A percentile compares a stretch with the other conserved stretches of the same genome.
These are phyloP conservation scores for Cariama cristata DNA, from an alignment of 2,113 vertebrate genomes.

Conservation along the genomic window DNA sequence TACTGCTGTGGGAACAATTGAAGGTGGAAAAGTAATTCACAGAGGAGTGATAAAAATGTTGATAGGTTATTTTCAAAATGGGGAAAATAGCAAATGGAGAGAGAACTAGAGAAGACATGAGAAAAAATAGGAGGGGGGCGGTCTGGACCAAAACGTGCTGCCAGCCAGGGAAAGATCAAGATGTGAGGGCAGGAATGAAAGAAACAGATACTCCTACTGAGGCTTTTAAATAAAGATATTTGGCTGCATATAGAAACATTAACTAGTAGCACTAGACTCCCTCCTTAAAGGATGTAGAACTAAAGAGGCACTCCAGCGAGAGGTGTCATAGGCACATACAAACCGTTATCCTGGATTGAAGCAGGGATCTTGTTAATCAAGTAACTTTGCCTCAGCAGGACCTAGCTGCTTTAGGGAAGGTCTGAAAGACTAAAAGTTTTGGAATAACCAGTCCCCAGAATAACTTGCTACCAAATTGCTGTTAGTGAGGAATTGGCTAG, in stretches of 20 bases:
- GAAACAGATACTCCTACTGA: not conserved
- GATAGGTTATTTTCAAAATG: not conserved
- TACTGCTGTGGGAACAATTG: not conserved
- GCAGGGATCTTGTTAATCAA: not conserved
- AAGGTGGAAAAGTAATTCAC: not conserved
- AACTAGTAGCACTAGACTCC: not conserved
- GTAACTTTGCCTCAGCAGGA: not conserved
- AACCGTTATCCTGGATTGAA: not conserved
- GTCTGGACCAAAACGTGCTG: not conserved
- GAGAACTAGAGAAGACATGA: not conserved
- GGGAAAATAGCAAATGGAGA: not conserved
- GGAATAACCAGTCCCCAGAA: not conserved
- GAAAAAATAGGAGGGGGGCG: accelerated
- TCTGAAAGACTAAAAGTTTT: not conserved
- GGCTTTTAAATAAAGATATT: not conserved
- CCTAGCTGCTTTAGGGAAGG: not conserved
- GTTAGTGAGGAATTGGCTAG: not conserved
- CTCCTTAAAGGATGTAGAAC: not conserved
- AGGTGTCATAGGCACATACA: not conserved
- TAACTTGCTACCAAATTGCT: not conserved
- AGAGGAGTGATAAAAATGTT: not conserved
- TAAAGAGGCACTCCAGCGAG: not conserved
- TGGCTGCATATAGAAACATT: not conserved
- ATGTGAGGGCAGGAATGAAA: not conserved
- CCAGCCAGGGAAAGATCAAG: not conserved